Evolutionary conservation across 2,888 invertebrate species (phyloP), one percentile per base, ranked within the genome.

Genomic region (Stictocephala bisonia): DNA sequence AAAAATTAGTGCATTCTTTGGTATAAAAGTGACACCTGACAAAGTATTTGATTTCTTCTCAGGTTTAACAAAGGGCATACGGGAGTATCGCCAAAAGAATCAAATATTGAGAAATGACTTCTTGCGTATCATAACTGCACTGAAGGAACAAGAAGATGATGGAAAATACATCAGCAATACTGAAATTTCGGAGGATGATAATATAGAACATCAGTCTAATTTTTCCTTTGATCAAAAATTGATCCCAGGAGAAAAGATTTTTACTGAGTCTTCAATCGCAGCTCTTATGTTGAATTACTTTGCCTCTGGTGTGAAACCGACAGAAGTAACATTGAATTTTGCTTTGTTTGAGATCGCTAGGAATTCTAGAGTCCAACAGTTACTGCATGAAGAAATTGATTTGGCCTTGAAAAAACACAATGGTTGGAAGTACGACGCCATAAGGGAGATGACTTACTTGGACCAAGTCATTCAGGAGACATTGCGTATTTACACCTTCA

Each of bases 81-180:
- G 41, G 2, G 27, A 40, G 18, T 64, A 64, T 26, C 41, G 64
- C 11, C 26, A 64, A 40, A 20, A 22, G n/a, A 44, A 64, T 44
- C 64, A 44, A 6, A 27, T 64, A 3, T 24, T 27, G 24, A 41
- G 64, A 35, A 64, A 64, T n/a, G 64, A 64, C 27, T 64, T 64
- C 44, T 27, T 64, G 44, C 64, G 44, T 41, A 44, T 64, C 44
- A 13, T 64, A 2, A 7, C 27, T 22, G 3, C 22, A 2, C 27
- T 64, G 15, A 64, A 64, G 11, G 64, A 64, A 41, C 64, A 64
- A 44, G 64, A 64, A 35, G 40, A 26, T 40, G 44, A 44, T 9
- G 64, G 41, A 26, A 22, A 7, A 27, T 18, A 29, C 11, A 3
- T 7, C 18, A 6, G 13, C 13, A 1, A 15, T 13, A 27, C 56